Percentiles rank a stretch among this genome's conserved stretches.
Evolutionary conservation across 2,888 invertebrate species (phyloP).

Genomic region (Eristalinus sepulchralis): DNA sequence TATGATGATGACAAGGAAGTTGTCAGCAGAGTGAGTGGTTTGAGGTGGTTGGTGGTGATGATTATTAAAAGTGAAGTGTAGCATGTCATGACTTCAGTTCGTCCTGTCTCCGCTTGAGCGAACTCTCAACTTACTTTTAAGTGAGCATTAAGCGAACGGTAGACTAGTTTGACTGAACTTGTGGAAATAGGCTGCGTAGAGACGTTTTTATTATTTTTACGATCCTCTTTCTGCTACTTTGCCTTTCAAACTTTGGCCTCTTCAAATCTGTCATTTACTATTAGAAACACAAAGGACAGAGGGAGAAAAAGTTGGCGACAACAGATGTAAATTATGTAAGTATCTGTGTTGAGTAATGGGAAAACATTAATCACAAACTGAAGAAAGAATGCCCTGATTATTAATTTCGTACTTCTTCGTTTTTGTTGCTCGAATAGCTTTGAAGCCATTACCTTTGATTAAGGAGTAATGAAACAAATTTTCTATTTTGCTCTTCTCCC

Average conservation of each 20-base stretch:
- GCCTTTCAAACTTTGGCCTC: conserved; percentile 8
- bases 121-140: not conserved
- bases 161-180: not conserved
- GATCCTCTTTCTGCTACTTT: conserved; percentile 2
- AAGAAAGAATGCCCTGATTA: conserved; percentile 12
- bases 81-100: not conserved
- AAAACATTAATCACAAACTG: conserved; percentile 11
- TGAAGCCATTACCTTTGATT: not conserved
- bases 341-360: conserved; percentile 4
- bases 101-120: not conserved
- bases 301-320: not conserved
- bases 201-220: not conserved
- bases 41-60: not conserved
- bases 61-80: conserved; percentile 9
- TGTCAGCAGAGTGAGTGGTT: not conserved
- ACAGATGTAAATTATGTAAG: conserved; percentile 7
- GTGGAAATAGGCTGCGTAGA: not conserved
- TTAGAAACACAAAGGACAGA: not conserved
- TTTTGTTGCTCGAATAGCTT: not conserved
- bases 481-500: not conserved
- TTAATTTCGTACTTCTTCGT: not conserved
- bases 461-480: not conserved
- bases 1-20: not conserved
- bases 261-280: conserved; percentile 2
- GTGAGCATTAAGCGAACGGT: not conserved